Evolutionary conservation across 1,140 invertebrate species (phyloP).

Genomic region (Drosophila melanica): DNA sequence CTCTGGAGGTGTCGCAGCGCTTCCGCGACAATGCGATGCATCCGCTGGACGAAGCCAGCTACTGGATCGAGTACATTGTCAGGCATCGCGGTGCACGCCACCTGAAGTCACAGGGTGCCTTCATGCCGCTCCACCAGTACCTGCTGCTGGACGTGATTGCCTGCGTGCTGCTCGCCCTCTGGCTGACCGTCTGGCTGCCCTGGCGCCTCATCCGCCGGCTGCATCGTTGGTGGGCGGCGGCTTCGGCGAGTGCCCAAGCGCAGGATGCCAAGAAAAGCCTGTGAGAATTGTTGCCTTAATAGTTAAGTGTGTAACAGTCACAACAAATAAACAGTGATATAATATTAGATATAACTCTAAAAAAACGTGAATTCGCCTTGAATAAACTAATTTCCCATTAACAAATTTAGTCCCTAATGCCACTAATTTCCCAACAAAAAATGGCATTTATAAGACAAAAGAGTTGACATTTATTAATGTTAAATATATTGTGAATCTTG

Average conservation of each 20-base stretch:
- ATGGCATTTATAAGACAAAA: too few relatives aligned
- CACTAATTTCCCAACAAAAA: too few relatives aligned
- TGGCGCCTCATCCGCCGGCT: constrained; percentile 55
- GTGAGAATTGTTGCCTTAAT: constrained; percentile 28
- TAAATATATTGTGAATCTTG: too few relatives aligned
- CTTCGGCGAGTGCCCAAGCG: constrained; percentile 10
- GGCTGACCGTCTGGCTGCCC: constrained; percentile 65
- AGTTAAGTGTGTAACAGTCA: constrained; percentile 13
- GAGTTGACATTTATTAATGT: too few relatives aligned
- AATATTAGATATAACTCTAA: constrained; percentile 30
- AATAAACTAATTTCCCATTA: too few relatives aligned
- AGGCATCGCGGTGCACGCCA: constrained; percentile 84
- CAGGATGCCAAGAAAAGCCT: constrained; percentile 52
- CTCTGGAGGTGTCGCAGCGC: constrained; percentile 75
- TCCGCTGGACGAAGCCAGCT: constrained; percentile 85
- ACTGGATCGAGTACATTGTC: constrained; percentile 87
- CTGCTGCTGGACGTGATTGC: constrained; percentile 85
- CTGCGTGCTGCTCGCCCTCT: constrained; percentile 48
- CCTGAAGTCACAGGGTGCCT: constrained; percentile 83
- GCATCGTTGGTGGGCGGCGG: constrained; percentile 49
- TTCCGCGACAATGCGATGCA: constrained; percentile 85
- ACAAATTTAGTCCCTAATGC: too few relatives aligned
- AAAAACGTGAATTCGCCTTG: too few relatives aligned
- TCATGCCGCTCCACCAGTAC: constrained; percentile 85
- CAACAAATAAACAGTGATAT: constrained; percentile 60